Percentiles rank a stretch among this genome's conserved stretches.
Evolutionary conservation across 2,113 vertebrate genomes (phyloP).

Genomic region (Tricholaema leucomelas): DNA sequence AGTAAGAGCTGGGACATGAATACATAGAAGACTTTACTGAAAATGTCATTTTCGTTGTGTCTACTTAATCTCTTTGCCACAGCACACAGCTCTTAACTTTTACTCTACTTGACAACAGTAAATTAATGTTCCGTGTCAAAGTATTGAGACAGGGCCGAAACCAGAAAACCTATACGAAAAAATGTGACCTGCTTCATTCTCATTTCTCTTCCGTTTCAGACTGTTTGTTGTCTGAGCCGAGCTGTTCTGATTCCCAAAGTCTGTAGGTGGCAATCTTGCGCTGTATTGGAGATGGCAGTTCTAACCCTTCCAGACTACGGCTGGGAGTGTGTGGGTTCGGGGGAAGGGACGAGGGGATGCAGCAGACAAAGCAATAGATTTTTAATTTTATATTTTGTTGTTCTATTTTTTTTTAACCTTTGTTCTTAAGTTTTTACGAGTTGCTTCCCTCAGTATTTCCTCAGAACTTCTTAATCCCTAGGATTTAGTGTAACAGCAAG

Average conservation of each 20-base stretch:
- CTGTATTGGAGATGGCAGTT: background rate
- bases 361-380: background rate
- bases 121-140: background rate
- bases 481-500: background rate
- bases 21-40: slow-evolving; percentile 20
- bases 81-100: background rate
- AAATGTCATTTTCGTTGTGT: slow-evolving; percentile 13
- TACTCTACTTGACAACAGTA: background rate
- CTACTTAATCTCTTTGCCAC: background rate
- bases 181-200: background rate
- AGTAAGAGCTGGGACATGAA: background rate
- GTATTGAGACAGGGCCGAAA: background rate
- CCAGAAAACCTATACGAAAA: background rate
- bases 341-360: background rate
- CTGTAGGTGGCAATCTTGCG: slow-evolving; percentile 74
- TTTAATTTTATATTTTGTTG: background rate
- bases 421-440: slow-evolving; percentile 31
- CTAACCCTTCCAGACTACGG: rapidly evolving
- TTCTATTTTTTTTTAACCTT: background rate
- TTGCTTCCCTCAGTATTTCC: background rate
- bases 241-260: background rate
- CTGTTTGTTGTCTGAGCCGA: background rate
- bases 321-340: background rate
- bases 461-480: slow-evolving; percentile 1
- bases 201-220: background rate